Evolutionary conservation across 2,888 invertebrate species (phyloP).

Genomic region (Athalia circularis): DNA sequence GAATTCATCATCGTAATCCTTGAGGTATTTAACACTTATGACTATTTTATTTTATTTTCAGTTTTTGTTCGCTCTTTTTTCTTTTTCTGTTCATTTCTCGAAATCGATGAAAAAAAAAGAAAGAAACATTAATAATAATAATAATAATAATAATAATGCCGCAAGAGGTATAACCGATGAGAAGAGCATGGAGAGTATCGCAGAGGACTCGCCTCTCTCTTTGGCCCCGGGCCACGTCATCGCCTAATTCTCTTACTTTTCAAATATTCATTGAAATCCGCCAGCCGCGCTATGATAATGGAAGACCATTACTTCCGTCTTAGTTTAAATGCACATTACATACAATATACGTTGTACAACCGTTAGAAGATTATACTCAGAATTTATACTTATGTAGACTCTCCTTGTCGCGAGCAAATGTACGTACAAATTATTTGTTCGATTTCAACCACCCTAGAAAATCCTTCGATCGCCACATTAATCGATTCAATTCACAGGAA

Average conservation of each 20-base stretch:
- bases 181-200: neutral
- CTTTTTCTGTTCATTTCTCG: neutral
- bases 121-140: neutral
- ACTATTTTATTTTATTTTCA: neutral
- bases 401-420: neutral
- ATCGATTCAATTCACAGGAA: no score
- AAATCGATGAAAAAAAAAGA: neutral
- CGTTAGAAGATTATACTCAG: no score
- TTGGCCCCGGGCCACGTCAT: no score
- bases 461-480: no score
- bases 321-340: slow-evolving; percentile 33
- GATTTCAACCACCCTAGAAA: no score
- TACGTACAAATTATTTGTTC: no score
- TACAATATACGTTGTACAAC: neutral
- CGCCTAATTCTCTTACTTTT: no score
- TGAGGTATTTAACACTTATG: neutral
- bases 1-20: no score
- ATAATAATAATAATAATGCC: neutral
- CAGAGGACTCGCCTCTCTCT: no score
- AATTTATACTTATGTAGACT: neutral
- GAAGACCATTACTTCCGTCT: slow-evolving; percentile 59
- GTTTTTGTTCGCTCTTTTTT: neutral
- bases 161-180: neutral
- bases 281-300: slow-evolving; percentile 54
- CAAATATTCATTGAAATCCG: neutral